Conservation (phyloP, 1,140 invertebrate species). For the Drosophila malerkotliana region DNA sequence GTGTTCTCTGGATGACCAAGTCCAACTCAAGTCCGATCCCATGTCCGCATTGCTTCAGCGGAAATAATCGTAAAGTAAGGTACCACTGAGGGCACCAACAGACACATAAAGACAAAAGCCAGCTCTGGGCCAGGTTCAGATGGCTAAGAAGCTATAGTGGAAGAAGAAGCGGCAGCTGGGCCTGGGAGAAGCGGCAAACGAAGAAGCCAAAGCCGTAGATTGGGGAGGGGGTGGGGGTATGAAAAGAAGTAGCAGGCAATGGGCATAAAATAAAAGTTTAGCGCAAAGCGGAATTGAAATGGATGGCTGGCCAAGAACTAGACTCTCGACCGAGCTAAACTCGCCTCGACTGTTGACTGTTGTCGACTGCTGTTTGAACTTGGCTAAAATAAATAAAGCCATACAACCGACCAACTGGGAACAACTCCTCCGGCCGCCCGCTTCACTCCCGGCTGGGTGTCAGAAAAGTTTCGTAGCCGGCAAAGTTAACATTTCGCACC, state of each 20-base stretch:
- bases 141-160: slow-evolving; percentile 33
- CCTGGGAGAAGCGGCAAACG: slow-evolving; percentile 21
- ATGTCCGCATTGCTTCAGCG: slow-evolving; percentile 72
- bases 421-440: slow-evolving; percentile 27
- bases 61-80: slow-evolving; percentile 81
- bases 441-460: slow-evolving; percentile 52
- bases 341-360: slow-evolving; percentile 44
- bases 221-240: background rate
- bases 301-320: slow-evolving; percentile 68
- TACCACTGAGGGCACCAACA: slow-evolving; percentile 48
- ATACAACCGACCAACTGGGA: slow-evolving; percentile 66
- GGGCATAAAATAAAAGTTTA: slow-evolving; percentile 76
- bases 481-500: slow-evolving; percentile 58
- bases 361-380: slow-evolving; percentile 68
- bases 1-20: slow-evolving; percentile 30
- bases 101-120: slow-evolving; percentile 48
- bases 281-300: slow-evolving; percentile 73
- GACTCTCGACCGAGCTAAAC: slow-evolving; percentile 40
- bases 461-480: slow-evolving; percentile 60
- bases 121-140: slow-evolving; percentile 24
- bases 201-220: slow-evolving; percentile 7
- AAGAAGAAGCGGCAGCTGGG: slow-evolving; percentile 13
- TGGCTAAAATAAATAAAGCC: slow-evolving; percentile 82
- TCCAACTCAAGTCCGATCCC: slow-evolving; percentile 42
- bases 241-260: slow-evolving; percentile 46